Percentiles rank a stretch among this genome's conserved stretches.
Evolutionary conservation across 30 jellyfish, hydroid and myxozoan species (phyloP).

Genomic region (Rhopilema esculentum): DNA sequence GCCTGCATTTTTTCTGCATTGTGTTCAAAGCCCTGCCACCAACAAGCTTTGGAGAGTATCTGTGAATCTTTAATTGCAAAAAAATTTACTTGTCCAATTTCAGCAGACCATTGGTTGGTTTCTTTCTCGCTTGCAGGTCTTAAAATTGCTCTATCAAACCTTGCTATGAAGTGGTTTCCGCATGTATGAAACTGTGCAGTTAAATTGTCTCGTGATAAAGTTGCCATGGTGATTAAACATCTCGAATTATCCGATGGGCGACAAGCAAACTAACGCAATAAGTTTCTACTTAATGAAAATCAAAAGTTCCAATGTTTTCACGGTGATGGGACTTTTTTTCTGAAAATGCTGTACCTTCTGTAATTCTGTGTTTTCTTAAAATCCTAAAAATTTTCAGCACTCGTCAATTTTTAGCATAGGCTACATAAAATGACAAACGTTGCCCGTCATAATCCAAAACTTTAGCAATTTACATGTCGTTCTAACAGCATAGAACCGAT

Average conservation of each 20-base stretch:
- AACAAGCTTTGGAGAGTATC: background rate
- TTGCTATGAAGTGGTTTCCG: background rate
- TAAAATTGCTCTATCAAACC: background rate
- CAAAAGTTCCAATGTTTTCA: no score
- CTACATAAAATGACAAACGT: no score
- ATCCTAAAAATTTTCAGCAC: no score
- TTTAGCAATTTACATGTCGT: no score
- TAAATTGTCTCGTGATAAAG: slow-evolving; percentile 42
- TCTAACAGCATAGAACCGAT: no score
- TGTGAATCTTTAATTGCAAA: background rate
- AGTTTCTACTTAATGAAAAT: background rate
- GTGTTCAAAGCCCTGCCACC: background rate
- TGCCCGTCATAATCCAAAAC: no score
- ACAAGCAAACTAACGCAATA: background rate
- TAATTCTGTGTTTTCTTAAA: no score
- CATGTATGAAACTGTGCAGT: background rate
- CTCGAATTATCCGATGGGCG: background rate
- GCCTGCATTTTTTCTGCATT: background rate
- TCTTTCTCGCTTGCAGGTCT: slow-evolving; percentile 21
- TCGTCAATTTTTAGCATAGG: no score
- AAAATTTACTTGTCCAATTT: background rate
- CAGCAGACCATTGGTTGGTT: background rate
- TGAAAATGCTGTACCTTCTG: background rate
- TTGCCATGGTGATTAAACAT: slow-evolving; percentile 35
- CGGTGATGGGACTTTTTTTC: no score